A percentile compares a stretch with the other conserved stretches of the same genome.
phyloP scores from a whole-genome alignment of 2,888 invertebrate species.

The Ametastegia equiseti region DNA sequence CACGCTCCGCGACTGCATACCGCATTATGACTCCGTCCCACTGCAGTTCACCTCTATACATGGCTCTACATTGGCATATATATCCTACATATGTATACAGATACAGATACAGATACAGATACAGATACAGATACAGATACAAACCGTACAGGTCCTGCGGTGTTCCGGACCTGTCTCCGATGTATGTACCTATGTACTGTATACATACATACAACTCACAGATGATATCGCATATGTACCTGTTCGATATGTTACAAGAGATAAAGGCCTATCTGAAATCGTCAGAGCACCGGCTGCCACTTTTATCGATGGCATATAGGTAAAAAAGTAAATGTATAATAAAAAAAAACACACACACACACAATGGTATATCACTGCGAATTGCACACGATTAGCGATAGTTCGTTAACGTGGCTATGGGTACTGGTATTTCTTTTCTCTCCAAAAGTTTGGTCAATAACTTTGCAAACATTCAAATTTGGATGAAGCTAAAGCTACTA shows the following conservation, averaged over 20 bases:
- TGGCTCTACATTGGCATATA: too few relatives aligned
- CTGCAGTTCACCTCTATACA: neutral
- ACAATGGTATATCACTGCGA: neutral
- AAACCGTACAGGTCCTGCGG: too few relatives aligned
- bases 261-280: neutral
- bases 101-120: too few relatives aligned
- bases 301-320: conserved; percentile 18
- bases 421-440: neutral
- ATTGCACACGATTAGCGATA: neutral
- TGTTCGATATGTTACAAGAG: conserved; percentile 3
- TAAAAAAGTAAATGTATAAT: neutral
- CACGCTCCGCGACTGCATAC: neutral
- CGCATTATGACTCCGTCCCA: neutral
- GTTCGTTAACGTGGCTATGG: neutral
- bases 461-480: neutral
- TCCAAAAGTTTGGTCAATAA: neutral
- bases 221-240: conserved; percentile 8
- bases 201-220: neutral
- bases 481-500: too few relatives aligned
- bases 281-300: neutral
- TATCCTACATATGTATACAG: too few relatives aligned
- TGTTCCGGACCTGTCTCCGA: neutral
- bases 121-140: too few relatives aligned
- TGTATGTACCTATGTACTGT: too few relatives aligned
- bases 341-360: neutral